Evolutionary conservation across 2,888 invertebrate species (phyloP), one percentile per base, ranked within the genome.

Genomic region (Sycophila texana): DNA sequence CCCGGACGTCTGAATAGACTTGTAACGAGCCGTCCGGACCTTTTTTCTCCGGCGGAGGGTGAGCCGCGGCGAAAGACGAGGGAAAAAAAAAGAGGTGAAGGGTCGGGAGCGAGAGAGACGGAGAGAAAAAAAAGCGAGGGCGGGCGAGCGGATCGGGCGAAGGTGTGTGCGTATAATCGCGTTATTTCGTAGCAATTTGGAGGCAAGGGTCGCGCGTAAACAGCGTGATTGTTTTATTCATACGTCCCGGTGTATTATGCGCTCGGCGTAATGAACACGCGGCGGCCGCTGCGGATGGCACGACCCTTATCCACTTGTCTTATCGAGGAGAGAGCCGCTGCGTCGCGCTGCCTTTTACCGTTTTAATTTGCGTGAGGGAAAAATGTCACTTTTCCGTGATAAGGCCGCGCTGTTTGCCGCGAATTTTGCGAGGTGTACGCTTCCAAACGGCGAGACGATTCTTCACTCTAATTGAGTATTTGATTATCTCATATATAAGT

Each of bases 141-240:
- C 4, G 47, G 4, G 14, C 16, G 4, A 47, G 66, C 39, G 39
- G 39, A 39, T 39, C 87, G 87, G 82, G 84, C 80, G 86, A 85
- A 84, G 86, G 85, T 85, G 87, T 88, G 89, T 88, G 89, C 88
- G 87, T 89, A 88, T 90, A 90, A 90, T 90, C 89, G 88, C 87
- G 89, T 90, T 90, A 90, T 89, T 90, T 89, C 87, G 88, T 87
- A 88, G 87, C 89, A 87, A 87, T 89, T 90, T 89, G 86, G 86
- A 86, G 86, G 71, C 18, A 57, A 85, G 87, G 87, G 88, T 88
- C 39, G 87, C 88, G 87, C 87, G 86, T 89, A 89, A 90, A 90
- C 88, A 89, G 86, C 84, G 82, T 81, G 85, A 88, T 88, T 89
- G 88, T 89, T 89, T 90, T 89, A 89, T 89, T 89, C 87, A 89